phyloP scores from a whole-genome alignment of 2,113 vertebrate species.

The Nicator chloris region DNA sequence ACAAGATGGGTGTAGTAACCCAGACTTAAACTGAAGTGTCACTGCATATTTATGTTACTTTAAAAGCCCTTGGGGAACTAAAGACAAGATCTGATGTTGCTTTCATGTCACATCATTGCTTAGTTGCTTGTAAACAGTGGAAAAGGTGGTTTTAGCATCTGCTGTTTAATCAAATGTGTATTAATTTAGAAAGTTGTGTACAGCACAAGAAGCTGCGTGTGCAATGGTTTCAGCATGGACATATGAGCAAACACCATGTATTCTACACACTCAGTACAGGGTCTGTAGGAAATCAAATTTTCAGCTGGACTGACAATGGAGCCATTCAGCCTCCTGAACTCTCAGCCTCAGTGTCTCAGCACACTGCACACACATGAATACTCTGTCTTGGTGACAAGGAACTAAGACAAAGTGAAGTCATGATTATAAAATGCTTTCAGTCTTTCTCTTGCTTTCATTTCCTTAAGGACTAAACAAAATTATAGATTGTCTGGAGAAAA shows the following conservation, averaged over 20 bases:
- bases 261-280: not conserved
- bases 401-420: not conserved
- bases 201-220: not conserved
- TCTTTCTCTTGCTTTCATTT: not conserved
- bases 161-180: not conserved
- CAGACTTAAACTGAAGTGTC: not conserved
- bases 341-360: not conserved
- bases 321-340: not conserved
- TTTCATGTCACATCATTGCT: not conserved
- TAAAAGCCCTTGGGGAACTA: not conserved
- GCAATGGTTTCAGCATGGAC: not conserved
- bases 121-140: not conserved
- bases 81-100: not conserved
- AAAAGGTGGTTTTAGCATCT: not conserved
- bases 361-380: not conserved
- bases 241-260: not conserved
- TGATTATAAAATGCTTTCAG: not conserved
- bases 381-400: not conserved
- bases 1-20: not conserved
- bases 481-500: not conserved
- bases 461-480: not conserved
- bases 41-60: not conserved
- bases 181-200: not conserved
- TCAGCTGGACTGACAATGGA: not conserved
- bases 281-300: not conserved